These are phyloP conservation scores for Erebia aethiops DNA, from an alignment of 2,888 invertebrate genomes.

Conservation along the genomic window DNA sequence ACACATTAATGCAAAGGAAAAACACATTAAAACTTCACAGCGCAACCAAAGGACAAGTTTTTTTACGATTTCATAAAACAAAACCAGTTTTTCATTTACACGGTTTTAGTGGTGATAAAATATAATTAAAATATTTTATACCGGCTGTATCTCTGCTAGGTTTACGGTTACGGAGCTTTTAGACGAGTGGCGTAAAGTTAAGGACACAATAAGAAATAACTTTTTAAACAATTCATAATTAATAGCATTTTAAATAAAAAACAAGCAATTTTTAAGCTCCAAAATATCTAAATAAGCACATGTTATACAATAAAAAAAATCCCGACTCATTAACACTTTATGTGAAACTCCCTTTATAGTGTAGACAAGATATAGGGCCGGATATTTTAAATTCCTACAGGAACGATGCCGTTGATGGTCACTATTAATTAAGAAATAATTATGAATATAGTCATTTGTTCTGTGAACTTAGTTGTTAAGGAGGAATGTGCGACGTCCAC, in stretches of 20 bases:
- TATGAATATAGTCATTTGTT: too few species aligned
- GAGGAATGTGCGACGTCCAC: too few species aligned
- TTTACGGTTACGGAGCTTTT: slow-evolving; percentile 67
- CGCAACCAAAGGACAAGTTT: slow-evolving; percentile 71
- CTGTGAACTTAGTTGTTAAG: too few species aligned
- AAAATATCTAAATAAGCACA: too few species aligned
- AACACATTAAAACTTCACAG: slow-evolving; percentile 45
- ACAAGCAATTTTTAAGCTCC: too few species aligned
- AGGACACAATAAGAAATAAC: slow-evolving; percentile 20
- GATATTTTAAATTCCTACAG: too few species aligned
- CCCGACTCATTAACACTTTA: too few species aligned
- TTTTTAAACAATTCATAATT: not conserved
- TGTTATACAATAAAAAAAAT: too few species aligned
- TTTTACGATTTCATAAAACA: slow-evolving; percentile 80
- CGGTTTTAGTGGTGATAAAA: slow-evolving; percentile 80
- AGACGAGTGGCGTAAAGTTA: slow-evolving; percentile 50
- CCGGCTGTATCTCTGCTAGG: slow-evolving; percentile 70
- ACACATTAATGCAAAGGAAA: slow-evolving; percentile 63
- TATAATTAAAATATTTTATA: slow-evolving; percentile 84
- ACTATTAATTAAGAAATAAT: too few species aligned
- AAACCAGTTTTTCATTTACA: slow-evolving; percentile 82
- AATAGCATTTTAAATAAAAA: not conserved
- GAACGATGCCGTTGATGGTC: too few species aligned
- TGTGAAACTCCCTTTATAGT: too few species aligned
- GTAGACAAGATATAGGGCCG: too few species aligned